A percentile compares a stretch with the other conserved stretches of the same genome.
phyloP scores from a whole-genome alignment of 1,140 invertebrate genomes.

The Orchesella cincta region DNA sequence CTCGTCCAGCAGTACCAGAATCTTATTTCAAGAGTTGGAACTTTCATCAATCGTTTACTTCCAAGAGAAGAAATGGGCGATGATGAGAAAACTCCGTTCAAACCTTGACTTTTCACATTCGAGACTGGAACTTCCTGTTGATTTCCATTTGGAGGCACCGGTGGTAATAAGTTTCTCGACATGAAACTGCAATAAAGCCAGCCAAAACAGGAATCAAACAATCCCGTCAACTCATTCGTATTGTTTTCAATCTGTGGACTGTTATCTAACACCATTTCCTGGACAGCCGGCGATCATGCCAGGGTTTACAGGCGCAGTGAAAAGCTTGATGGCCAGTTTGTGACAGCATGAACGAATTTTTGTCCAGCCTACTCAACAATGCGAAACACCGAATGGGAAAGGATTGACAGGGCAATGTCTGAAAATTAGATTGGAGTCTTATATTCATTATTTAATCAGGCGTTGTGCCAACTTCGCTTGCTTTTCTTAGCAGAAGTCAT shows the following conservation, averaged over 20 bases:
- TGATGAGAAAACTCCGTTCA: constrained; percentile 40
- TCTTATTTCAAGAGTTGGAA: no score
- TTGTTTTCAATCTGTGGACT: constrained; percentile 40
- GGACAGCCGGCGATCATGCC: constrained; percentile 21
- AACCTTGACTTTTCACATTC: constrained; percentile 42
- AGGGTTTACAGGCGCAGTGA: constrained; percentile 30
- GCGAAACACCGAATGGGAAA: background rate
- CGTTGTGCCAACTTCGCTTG: constrained; percentile 1
- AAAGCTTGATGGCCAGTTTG: constrained; percentile 25
- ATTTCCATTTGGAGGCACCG: constrained; percentile 39
- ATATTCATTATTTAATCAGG: constrained; percentile 33
- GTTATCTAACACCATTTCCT: constrained; percentile 38
- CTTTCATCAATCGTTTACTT: constrained; percentile 30
- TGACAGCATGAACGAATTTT: constrained; percentile 32
- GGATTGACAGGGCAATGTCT: no score
- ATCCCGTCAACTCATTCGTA: constrained; percentile 13
- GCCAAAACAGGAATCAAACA: background rate
- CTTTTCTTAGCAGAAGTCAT: no score
- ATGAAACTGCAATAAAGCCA: constrained; percentile 26
- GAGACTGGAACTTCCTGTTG: constrained; percentile 44
- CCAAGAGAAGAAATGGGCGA: background rate
- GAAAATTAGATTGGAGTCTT: background rate
- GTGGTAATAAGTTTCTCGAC: constrained; percentile 37
- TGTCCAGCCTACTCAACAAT: constrained; percentile 32
- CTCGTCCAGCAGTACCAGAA: no score